These are phyloP conservation scores for Spicauda simplicius DNA, from an alignment of 2,888 invertebrate genomes.

Conservation along the genomic window DNA sequence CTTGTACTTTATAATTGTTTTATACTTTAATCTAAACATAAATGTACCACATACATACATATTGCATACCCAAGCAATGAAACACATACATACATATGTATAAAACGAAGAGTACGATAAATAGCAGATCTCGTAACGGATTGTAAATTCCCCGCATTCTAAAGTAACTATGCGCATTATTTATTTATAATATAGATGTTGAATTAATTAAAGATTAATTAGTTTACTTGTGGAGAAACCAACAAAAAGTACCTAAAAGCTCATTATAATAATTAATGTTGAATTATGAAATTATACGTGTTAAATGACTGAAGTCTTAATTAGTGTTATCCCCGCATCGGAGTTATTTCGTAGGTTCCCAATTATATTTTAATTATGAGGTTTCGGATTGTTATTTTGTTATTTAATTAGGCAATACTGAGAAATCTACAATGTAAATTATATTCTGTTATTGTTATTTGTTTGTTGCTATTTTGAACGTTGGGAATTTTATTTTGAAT, in stretches of 20 bases:
- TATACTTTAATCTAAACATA: too few relatives aligned
- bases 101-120: neutral
- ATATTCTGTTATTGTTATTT: constrained; percentile 2
- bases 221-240: constrained; percentile 7
- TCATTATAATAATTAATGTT: constrained; percentile 23
- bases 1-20: too few relatives aligned
- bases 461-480: neutral
- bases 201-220: constrained; percentile 30
- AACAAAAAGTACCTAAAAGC: constrained; percentile 15
- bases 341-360: constrained; percentile 40
- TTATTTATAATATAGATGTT: constrained; percentile 12
- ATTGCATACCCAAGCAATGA: neutral
- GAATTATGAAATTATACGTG: constrained; percentile 29
- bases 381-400: constrained; percentile 6
- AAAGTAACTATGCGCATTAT: neutral
- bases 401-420: constrained; percentile 25
- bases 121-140: neutral
- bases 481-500: neutral
- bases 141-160: constrained; percentile 9
- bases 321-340: constrained; percentile 41
- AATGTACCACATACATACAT: too few relatives aligned
- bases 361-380: constrained; percentile 37
- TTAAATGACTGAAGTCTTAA: constrained; percentile 38
- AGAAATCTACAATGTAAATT: constrained; percentile 18
- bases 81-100: neutral